Percentiles rank a stretch among this genome's conserved stretches.
Conservation (phyloP, 2,888 invertebrate species). For the Seladonia tumulorum region DNA sequence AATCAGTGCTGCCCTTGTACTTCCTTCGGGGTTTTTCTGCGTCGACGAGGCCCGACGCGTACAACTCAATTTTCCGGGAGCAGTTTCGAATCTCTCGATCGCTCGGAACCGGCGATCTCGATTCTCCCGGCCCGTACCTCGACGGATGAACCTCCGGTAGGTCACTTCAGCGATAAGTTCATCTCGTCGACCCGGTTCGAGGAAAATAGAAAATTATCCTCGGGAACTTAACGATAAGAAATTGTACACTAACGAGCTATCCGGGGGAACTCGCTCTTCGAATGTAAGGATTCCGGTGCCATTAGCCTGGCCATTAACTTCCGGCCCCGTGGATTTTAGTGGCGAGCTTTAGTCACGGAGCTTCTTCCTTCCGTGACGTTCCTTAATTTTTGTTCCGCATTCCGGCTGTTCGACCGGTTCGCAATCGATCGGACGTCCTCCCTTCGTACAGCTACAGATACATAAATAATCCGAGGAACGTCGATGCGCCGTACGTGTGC, state of each 20-base stretch:
- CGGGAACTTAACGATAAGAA: neutral
- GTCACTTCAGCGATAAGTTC: neutral
- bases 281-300: neutral
- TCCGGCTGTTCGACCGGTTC: conserved; percentile 28
- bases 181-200: neutral
- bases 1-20: conserved; percentile 56
- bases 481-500: conserved; percentile 26
- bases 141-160: neutral
- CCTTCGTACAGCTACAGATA: conserved; percentile 21
- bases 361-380: conserved; percentile 59
- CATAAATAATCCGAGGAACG: conserved; percentile 64
- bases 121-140: neutral
- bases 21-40: conserved; percentile 53
- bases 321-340: neutral
- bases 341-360: conserved; percentile 13
- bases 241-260: neutral
- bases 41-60: neutral
- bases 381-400: conserved; percentile 62
- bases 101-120: neutral
- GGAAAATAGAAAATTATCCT: neutral
- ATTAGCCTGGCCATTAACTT: neutral
- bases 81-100: conserved; percentile 46
- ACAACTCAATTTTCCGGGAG: conserved; percentile 65
- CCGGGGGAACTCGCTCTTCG: neutral
- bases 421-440: conserved; percentile 56